Conservation (phyloP, 2,888 invertebrate genomes). For the Tachina lurida region DNA sequence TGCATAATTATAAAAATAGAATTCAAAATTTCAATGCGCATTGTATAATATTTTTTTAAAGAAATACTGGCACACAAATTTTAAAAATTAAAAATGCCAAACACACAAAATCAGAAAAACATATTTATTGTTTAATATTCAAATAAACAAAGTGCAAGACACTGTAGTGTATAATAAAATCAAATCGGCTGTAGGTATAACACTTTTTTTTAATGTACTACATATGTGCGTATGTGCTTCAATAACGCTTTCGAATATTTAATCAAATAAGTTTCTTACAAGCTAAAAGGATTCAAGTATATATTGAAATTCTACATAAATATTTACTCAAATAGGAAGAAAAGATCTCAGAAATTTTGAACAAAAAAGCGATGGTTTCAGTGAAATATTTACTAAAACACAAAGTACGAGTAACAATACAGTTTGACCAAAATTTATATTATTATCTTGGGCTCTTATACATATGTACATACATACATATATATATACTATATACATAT, state of each 20-base stretch:
- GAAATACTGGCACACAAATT: neutral
- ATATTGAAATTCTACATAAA: neutral
- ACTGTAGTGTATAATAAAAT: conserved; percentile 3
- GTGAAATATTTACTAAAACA: too few species aligned
- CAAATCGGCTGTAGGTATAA: conserved; percentile 6
- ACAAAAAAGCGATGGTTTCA: too few species aligned
- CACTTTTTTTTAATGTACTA: neutral
- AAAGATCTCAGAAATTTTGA: too few species aligned
- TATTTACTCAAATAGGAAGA: too few species aligned
- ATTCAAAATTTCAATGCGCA: conserved; percentile 22
- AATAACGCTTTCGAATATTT: neutral
- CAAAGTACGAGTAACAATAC: too few species aligned
- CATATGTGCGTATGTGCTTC: too few species aligned
- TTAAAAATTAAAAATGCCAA: conserved; percentile 47
- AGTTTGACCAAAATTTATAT: too few species aligned
- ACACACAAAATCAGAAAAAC: conserved; percentile 51
- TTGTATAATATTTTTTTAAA: neutral
- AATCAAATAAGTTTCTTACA: neutral
- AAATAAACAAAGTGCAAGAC: conserved; percentile 16
- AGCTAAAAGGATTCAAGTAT: neutral
- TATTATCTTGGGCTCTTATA: too few species aligned
- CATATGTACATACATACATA: too few species aligned
- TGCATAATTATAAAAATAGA: conserved; percentile 12
- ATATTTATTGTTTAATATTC: conserved; percentile 43
- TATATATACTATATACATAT: too few species aligned